A percentile compares a stretch with the other conserved stretches of the same genome.
Conservation (phyloP, 2,888 invertebrate genomes). For the Lasioglossum pauxillum region DNA sequence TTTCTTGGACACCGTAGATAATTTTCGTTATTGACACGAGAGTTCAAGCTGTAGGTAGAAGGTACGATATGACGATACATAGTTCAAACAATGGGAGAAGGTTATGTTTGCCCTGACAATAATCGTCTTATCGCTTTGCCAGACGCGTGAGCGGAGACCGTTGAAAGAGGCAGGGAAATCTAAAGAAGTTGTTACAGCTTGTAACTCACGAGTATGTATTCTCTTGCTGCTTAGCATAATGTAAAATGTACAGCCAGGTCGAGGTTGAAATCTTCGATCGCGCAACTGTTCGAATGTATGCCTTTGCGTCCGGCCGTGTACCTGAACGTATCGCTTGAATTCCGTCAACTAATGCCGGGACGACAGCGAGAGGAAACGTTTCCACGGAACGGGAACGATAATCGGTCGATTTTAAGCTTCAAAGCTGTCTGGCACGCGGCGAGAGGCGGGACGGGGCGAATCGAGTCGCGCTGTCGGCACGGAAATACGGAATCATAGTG, state of each 20-base stretch:
- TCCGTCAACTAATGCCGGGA: constrained; percentile 1
- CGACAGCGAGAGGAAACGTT: constrained; percentile 3
- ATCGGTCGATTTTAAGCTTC: constrained; percentile 48
- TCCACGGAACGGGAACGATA: constrained; percentile 22
- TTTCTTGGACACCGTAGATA: background rate
- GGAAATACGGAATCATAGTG: constrained; percentile 73
- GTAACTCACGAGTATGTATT: background rate
- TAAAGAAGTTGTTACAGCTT: background rate
- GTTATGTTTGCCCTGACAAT: background rate
- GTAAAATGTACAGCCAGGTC: background rate
- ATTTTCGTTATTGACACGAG: background rate
- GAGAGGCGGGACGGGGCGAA: constrained; percentile 30
- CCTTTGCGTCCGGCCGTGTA: background rate
- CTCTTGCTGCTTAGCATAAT: background rate
- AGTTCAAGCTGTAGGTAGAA: background rate
- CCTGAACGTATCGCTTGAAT: constrained; percentile 12
- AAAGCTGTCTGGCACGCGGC: constrained; percentile 13
- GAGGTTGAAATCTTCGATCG: background rate
- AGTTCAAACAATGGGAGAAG: background rate
- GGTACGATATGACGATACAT: background rate
- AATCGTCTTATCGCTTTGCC: background rate
- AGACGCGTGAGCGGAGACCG: background rate
- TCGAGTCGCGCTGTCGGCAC: constrained; percentile 58
- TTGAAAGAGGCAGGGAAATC: background rate
- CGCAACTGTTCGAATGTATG: background rate